Conservation (phyloP, 2,888 invertebrate species). For the Drosophila algonquin region DNA sequence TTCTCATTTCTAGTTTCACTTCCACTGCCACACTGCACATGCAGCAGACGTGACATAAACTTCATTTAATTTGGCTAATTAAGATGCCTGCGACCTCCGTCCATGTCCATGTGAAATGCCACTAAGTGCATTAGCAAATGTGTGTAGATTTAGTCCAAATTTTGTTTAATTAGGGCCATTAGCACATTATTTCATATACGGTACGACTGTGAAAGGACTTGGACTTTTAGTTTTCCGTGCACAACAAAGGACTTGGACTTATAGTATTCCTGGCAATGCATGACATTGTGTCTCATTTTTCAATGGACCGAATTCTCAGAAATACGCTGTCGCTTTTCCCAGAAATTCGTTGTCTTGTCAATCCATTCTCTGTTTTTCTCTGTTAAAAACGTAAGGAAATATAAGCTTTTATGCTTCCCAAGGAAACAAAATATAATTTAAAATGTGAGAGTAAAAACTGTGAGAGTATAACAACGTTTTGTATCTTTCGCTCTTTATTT, state of each 20-base stretch:
- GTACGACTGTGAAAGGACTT: neutral
- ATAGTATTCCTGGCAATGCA: conserved; percentile 3
- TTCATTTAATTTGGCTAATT: conserved; percentile 28
- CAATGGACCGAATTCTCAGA: too few relatives aligned
- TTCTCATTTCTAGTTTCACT: neutral
- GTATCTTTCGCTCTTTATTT: too few relatives aligned
- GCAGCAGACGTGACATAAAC: neutral
- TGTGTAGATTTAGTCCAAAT: conserved; percentile 10
- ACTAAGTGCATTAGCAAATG: conserved; percentile 17
- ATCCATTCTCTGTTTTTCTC: too few relatives aligned
- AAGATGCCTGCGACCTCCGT: conserved; percentile 9
- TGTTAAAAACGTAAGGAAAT: too few relatives aligned
- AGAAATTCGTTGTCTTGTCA: too few relatives aligned
- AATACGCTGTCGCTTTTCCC: too few relatives aligned
- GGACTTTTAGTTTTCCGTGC: neutral
- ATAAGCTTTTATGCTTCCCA: too few relatives aligned
- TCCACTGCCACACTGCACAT: neutral
- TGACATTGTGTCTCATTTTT: neutral
- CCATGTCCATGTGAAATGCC: conserved; percentile 6
- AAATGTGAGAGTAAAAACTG: too few relatives aligned
- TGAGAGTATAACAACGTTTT: too few relatives aligned
- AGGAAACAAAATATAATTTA: too few relatives aligned
- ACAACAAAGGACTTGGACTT: neutral
- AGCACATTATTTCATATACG: neutral
- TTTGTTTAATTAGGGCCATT: conserved; percentile 2